Evolutionary conservation across 1,140 invertebrate species (phyloP).

Genomic region (Apis cerana): DNA sequence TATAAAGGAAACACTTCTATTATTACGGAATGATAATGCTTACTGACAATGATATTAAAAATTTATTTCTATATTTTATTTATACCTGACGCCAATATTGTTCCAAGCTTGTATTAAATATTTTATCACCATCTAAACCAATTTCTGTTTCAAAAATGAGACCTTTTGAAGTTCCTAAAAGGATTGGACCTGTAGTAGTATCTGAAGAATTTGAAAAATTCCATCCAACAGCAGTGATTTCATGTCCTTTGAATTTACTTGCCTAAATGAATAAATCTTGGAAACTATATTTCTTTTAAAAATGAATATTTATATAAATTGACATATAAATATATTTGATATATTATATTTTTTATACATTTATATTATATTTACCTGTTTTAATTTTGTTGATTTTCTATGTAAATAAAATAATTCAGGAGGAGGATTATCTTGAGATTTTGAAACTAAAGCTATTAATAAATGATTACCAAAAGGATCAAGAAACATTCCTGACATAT

Average conservation of each 20-base stretch:
- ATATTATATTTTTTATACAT: background rate
- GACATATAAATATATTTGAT: background rate
- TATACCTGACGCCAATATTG: constrained; percentile 94
- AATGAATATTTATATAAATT: no score
- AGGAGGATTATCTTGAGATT: constrained; percentile 82
- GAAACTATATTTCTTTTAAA: constrained; percentile 29
- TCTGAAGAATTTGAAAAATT: constrained; percentile 89
- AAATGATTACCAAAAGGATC: constrained; percentile 94
- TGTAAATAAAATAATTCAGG: constrained; percentile 91
- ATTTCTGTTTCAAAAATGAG: constrained; percentile 96
- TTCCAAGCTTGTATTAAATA: constrained; percentile 89
- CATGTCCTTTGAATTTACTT: constrained; percentile 88
- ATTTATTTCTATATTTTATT: constrained; percentile 14
- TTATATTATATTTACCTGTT: constrained; percentile 77
- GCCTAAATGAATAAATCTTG: constrained; percentile 70
- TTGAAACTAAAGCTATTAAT: constrained; percentile 87
- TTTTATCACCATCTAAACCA: constrained; percentile 89
- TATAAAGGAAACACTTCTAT: constrained; percentile 61
- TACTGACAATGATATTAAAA: constrained; percentile 36
- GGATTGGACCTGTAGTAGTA: constrained; percentile 88
- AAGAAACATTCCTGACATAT: constrained; percentile 88
- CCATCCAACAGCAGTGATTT: constrained; percentile 96
- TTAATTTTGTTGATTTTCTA: constrained; percentile 85
- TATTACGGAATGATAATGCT: constrained; percentile 35
- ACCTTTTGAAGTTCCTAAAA: constrained; percentile 94